These are phyloP conservation scores for Drosophila ochracea DNA, from an alignment of 2,888 invertebrate species.

Conservation along the genomic window DNA sequence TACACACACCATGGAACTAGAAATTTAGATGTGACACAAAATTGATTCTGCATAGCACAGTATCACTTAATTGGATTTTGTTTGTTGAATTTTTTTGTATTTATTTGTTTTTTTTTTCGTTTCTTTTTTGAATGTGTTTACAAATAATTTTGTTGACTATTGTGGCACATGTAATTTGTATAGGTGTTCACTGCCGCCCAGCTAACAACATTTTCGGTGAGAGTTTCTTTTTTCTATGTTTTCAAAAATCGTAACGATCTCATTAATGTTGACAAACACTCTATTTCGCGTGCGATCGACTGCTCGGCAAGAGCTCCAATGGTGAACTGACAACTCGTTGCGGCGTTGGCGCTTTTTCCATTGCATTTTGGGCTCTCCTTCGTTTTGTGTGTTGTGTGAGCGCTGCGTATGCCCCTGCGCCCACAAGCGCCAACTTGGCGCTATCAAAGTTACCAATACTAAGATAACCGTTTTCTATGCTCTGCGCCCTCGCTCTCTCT, in stretches of 20 bases:
- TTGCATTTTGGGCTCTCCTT: conserved; percentile 60
- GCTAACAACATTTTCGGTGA: conserved; percentile 58
- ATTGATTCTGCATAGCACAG: conserved; percentile 35
- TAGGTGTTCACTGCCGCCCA: conserved; percentile 6
- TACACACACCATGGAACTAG: conserved; percentile 55
- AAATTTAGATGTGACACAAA: conserved; percentile 45
- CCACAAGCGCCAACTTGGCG: conserved; percentile 27
- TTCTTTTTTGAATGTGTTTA: background rate
- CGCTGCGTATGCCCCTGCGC: conserved; percentile 1
- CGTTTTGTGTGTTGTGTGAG: conserved; percentile 33
- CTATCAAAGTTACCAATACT: conserved; percentile 35
- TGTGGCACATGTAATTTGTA: conserved; percentile 38
- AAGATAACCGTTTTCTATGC: conserved; percentile 22
- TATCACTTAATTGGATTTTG: conserved; percentile 25
- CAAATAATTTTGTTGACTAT: conserved; percentile 53
- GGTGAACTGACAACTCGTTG: conserved; percentile 56
- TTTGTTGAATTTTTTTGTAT: conserved; percentile 9
- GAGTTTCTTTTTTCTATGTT: conserved; percentile 33
- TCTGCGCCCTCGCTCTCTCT: background rate
- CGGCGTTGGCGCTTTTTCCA: conserved; percentile 64
- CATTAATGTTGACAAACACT: conserved; percentile 1
- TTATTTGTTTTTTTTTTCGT: conserved; percentile 7
- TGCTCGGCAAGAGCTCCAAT: conserved; percentile 59
- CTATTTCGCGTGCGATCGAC: conserved; percentile 18
- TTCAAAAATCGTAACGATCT: conserved; percentile 62